Evolutionary conservation across 2,888 invertebrate species (phyloP), one percentile per base, ranked within the genome.

Genomic region (Chloroclysta siterata): DNA sequence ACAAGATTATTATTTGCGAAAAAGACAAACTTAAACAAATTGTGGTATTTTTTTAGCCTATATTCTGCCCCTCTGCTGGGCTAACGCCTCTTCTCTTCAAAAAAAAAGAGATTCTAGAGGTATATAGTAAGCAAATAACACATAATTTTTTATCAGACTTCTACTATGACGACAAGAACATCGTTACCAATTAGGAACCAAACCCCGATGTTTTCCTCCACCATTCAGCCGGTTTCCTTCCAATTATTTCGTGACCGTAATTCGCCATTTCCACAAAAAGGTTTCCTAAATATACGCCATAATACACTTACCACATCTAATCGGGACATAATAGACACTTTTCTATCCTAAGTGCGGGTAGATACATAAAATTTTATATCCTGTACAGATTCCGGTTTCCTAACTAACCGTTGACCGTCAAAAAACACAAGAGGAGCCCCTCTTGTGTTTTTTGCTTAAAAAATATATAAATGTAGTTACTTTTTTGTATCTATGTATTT

Each of bases 311-410:
- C 54, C 50, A 22, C 33, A 36, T 14, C 51, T 61, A 61, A 61
- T 61, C 44, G 46, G 14, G 22, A 22, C 46, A 46, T 55, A 55
- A 61, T 52, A 51, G 51, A 36, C 55, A 60, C 54, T 55, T 51
- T 13, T 29, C 53, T 50, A 50, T 42, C 54, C 44, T 55, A 51
- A 61, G 51, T 51, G 44, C 22, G 53, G 48, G 33, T 48, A 33
- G 54, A 6, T 51, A 39, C 28, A 39, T 61, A 52, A 55, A 55
- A 39, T 61, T 61, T 61, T 61, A 61, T 61, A 14, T 4, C 6
- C 8, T 33, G 15, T 36, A 48, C 22, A 48, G 48, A 46, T 28
- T 48, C 7, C 13, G 28, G n/a, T 48, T 48, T 48, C 46, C n/a
- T 13, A 48, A 28, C 28, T n/a, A 6, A 46, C 17, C 10, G 17